Base-by-base conservation (phyloP, 2,113 vertebrate species). In the Tonatia bakeri region DNA sequence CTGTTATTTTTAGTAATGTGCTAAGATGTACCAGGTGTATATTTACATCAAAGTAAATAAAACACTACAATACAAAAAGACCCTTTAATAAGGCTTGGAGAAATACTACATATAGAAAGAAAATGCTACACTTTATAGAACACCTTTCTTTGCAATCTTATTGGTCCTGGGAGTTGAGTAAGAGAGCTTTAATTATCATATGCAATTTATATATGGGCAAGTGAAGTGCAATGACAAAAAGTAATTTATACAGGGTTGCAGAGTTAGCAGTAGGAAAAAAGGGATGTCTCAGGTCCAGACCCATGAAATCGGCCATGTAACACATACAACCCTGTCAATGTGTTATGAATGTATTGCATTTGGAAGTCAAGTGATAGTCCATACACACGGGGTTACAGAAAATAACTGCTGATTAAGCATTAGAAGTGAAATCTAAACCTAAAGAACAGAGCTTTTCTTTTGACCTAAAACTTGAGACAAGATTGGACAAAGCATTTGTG, bases 31-130 rank as follows among this genome's bases (percentile, higher is more conserved):
- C 73, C 38, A n/a, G 4, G 33, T 56, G 9, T 38, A 64, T 40
- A 36, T 56, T 83, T 61, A 76, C 40, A 70, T 75, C 90, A 61
- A 90, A 80, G 77, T 40, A 92, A 89, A 86, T 70, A 95, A 87
- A 93, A 87, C 15, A 81, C 8, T 81, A 45, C 10, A 20, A 31
- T 75, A 86, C 38, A 85, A 81, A 87, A 92, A 15, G 36, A 5
- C 4, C 4, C 20, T 65, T 92, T 67, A 79, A 47, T 40, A 89
- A 73, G 43, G 47, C n/a, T 38, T 73, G 79, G 45, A 79, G 45
- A 85, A 92, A 83, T 26, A 40, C 7, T 26, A 72, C 7, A 24
- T 36, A 56, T 31, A 80, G 45, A 85, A 82, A 70, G 52, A 82
- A 16, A 75, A 19, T 5, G 59, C 67, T 86, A 15, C 1, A 19